These are phyloP conservation scores for Nautilus pompilius DNA, from an alignment of 1,140 invertebrate species.

Conservation along the genomic window DNA sequence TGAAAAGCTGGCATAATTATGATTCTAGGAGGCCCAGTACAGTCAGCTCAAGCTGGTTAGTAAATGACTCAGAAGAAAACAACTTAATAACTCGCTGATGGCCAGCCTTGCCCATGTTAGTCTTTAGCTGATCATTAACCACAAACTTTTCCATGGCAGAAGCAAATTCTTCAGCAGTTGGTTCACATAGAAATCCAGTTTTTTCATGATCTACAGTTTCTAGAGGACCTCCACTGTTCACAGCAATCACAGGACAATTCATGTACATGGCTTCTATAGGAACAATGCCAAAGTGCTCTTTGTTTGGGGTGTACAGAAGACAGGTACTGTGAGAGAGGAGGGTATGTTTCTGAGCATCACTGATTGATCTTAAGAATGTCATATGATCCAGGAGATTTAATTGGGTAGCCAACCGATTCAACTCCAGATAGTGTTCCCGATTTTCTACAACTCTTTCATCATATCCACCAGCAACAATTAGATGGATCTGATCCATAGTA, in stretches of 20 bases:
- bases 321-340: slow-evolving; percentile 73
- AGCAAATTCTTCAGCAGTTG: slow-evolving; percentile 69
- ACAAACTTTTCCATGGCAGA: slow-evolving; percentile 73
- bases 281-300: slow-evolving; percentile 99
- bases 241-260: slow-evolving; percentile 88
- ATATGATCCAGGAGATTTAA: slow-evolving; percentile 72
- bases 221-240: slow-evolving; percentile 90
- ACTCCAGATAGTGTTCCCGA: slow-evolving; percentile 79
- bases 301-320: slow-evolving; percentile 91
- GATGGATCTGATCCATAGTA: slow-evolving; percentile 59
- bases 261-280: slow-evolving; percentile 98
- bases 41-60: slow-evolving; percentile 67
- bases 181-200: slow-evolving; percentile 85
- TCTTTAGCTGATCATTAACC: slow-evolving; percentile 56
- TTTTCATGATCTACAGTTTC: slow-evolving; percentile 86
- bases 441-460: slow-evolving; percentile 88
- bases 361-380: slow-evolving; percentile 82
- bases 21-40: too few species aligned
- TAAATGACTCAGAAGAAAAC: slow-evolving; percentile 80
- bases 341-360: slow-evolving; percentile 78
- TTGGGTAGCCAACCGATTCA: slow-evolving; percentile 66
- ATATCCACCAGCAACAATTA: slow-evolving; percentile 97
- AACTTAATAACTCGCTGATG: slow-evolving; percentile 68
- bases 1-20: too few species aligned
- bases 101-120: slow-evolving; percentile 70